Base-by-base conservation (phyloP, 2,113 vertebrate genomes). In the Proterorhinus semilunaris region DNA sequence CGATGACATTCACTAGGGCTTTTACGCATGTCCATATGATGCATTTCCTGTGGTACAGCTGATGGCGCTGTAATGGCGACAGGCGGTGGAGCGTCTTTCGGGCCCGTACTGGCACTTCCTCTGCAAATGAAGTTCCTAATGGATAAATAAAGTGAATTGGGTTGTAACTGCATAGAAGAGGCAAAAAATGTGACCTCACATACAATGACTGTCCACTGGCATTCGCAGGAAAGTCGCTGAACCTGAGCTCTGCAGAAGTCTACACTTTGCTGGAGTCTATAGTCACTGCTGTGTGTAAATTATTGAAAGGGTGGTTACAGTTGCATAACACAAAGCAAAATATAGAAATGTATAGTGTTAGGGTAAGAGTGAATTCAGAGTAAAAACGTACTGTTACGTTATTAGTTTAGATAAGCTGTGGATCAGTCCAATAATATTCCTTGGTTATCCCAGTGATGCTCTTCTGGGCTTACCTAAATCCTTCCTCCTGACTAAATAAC, bases 281-380 rank as follows among this genome's bases (percentile, higher is more conserved):
- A 27, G 43, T 71, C 53, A 7, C 48, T 66, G 52, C 27, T 75
- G 4, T 69, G 71, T 70, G 72, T 85, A 44, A 87, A 83, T 83
- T 71, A 84, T 82, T 85, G 66, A 87, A 66, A 62, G 54, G 65
- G 15, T 69, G 62, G 44, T 36, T 13, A 68, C 0, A 43, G 2
- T 81, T 79, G 54, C 49, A 58, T 65, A 67, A 81, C n/a, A 2
- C 27, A 59, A 49, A 50, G 48, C 16, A 16, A 10, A 36, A 36
- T 36, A 36, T 36, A 36, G 27, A 5, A 36, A 36, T 36, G 27
- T 36, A 36, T 36, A 36, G 4, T 36, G 27, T 36, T 36, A 3
- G 0, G 27, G 27, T 36, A 36, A 36, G 27, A 36, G 27, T 36
- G 27, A 36, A 36, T 36, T 36, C 27, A 36, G 1, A 36, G 27